phyloP scores from a whole-genome alignment of 2,888 invertebrate species.

The Miltochrista miniata region DNA sequence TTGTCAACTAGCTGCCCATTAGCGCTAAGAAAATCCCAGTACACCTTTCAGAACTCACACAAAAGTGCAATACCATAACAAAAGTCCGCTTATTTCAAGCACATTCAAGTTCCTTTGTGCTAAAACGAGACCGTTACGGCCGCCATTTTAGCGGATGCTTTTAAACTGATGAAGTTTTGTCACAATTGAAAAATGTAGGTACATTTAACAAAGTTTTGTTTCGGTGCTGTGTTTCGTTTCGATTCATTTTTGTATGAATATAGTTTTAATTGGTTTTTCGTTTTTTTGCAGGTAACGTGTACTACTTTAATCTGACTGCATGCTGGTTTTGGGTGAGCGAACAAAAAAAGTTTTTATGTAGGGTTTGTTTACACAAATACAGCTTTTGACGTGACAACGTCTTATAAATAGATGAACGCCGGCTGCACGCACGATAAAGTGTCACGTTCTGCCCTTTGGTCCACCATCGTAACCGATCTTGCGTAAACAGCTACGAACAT shows the following conservation, averaged over 20 bases:
- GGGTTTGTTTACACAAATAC: too few species aligned
- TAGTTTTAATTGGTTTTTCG: slow-evolving; percentile 5
- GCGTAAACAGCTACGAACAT: too few species aligned
- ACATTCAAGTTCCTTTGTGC: neutral
- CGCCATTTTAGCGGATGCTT: slow-evolving; percentile 23
- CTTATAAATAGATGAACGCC: too few species aligned
- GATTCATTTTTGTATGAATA: slow-evolving; percentile 2
- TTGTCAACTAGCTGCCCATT: too few species aligned
- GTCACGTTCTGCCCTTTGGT: too few species aligned
- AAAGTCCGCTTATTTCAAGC: neutral
- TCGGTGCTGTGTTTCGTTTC: slow-evolving; percentile 2
- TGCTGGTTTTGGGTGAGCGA: neutral
- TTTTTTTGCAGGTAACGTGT: slow-evolving; percentile 29
- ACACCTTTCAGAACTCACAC: neutral
- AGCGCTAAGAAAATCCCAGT: too few species aligned
- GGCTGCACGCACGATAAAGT: too few species aligned
- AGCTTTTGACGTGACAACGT: too few species aligned
- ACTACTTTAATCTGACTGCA: slow-evolving; percentile 9
- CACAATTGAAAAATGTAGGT: slow-evolving; percentile 11
- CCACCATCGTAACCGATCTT: too few species aligned
- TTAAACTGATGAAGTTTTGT: slow-evolving; percentile 40
- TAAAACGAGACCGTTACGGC: slow-evolving; percentile 5
- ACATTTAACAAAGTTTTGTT: neutral
- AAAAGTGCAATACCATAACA: slow-evolving; percentile 1
- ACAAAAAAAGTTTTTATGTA: neutral